Evolutionary conservation across 2,797 vertebrate species (phyloP), one percentile per base, ranked within the genome.

Genomic region (Labeo calbasu): DNA sequence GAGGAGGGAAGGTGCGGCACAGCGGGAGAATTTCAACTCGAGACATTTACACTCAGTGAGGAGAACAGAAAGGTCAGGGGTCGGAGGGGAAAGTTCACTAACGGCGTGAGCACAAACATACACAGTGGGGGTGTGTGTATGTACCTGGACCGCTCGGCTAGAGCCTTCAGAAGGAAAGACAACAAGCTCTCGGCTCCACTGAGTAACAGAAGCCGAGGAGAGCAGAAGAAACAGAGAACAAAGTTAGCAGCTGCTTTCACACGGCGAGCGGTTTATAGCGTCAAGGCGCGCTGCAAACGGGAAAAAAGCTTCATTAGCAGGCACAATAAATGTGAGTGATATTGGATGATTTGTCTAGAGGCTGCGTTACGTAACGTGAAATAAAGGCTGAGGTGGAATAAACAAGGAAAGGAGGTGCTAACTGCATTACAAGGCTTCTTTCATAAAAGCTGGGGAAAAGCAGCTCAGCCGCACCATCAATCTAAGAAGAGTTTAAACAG

Each of bases 151-250:
- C 86, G 91, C 89, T 94, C 94, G 85, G 90, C 92, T 86, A 95
- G 92, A 90, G 94, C 93, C 89, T 88, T 91, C 86, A 95, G 94
- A 83, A 95, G 91, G 82, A 95, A 93, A 81, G 92, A 91, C 93
- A 95, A 93, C 91, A 95, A 94, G 90, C 92, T 91, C 90, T 95
- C 94, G 3, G 93, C 93, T 92, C 94, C 94, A 91, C 94, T 95
- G 93, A 85, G 91, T 88, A 82, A 76, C 81, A 80, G 61, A 83
- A 63, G 14, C 19, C 71, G 13, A 61, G 68, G 68, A 66, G 23
- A 69, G 40, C 17, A 66, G 43, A 48, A 57, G 70, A 78, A 81
- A 79, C 43, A 84, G 53, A 73, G 77, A 82, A 72, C n/a, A 75
- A 76, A 73, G 77, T 84, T 71, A 86, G 59, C 73, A 83, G 77